Conservation (phyloP, 2,113 vertebrate species). For the Anoplopoma fimbria region DNA sequence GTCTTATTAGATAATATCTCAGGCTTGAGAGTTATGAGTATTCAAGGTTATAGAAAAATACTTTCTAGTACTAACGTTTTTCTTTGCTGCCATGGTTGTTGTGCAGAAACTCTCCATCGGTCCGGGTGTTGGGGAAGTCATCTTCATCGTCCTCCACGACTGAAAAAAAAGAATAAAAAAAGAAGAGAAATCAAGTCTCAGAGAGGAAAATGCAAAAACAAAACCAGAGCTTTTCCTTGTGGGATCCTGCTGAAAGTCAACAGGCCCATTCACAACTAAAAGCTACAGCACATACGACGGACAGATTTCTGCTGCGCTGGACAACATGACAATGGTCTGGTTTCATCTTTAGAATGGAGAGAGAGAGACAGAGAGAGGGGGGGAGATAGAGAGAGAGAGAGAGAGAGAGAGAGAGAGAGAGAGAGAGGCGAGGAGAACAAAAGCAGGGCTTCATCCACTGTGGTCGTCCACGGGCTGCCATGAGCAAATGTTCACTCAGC, state of each 20-base stretch:
- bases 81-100: conserved; percentile 88
- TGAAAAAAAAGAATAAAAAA: conserved; percentile 59
- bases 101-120: conserved; percentile 92
- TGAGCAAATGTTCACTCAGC: conserved; percentile 49
- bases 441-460: conserved; percentile 72
- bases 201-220: neutral
- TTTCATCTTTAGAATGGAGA: conserved; percentile 70
- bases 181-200: conserved; percentile 13
- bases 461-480: conserved; percentile 52
- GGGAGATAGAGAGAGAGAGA: conserved; percentile 43
- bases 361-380: conserved; percentile 37
- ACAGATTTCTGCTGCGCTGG: conserved; percentile 44
- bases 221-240: neutral
- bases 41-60: neutral
- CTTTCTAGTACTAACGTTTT: conserved; percentile 86
- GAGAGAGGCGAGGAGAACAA: conserved; percentile 72
- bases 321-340: conserved; percentile 73
- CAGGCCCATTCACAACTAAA: conserved; percentile 23
- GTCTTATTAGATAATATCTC: neutral
- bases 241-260: neutral
- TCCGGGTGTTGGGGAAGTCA: conserved; percentile 90
- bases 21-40: too few relatives aligned
- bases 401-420: conserved; percentile 28
- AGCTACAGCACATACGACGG: conserved; percentile 14
- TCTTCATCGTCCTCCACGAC: conserved; percentile 97